These are phyloP conservation scores for Micrasema longulum DNA, from an alignment of 1,140 invertebrate genomes.

Conservation along the genomic window DNA sequence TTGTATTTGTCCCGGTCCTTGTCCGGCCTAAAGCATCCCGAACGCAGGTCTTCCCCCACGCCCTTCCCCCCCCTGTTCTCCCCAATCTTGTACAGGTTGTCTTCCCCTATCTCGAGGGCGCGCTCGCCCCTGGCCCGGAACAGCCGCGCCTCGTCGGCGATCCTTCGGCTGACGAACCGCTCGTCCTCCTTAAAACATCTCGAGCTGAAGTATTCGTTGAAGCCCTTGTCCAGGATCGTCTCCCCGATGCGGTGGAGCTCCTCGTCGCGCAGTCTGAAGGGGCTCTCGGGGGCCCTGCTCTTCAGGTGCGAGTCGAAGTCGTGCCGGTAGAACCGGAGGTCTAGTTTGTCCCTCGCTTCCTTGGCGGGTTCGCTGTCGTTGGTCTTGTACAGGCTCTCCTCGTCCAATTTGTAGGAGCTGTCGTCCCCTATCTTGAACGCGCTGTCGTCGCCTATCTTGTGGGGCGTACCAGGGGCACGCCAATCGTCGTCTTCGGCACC, in stretches of 20 bases:
- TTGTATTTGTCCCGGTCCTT: slow-evolving; percentile 17
- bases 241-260: slow-evolving; percentile 17
- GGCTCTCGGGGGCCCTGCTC: slow-evolving; percentile 10
- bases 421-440: slow-evolving; percentile 22
- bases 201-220: slow-evolving; percentile 24
- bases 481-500: slow-evolving; percentile 27
- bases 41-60: slow-evolving; percentile 9
- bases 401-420: slow-evolving; percentile 25
- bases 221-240: slow-evolving; percentile 24
- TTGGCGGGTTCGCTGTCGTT: slow-evolving; percentile 12
- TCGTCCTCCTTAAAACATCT: slow-evolving; percentile 29
- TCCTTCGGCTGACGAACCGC: slow-evolving; percentile 3
- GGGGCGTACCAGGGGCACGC: slow-evolving; percentile 30
- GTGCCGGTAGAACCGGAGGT: slow-evolving; percentile 12
- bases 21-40: slow-evolving; percentile 29
- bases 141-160: slow-evolving; percentile 8
- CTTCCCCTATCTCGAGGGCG: slow-evolving; percentile 28
- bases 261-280: slow-evolving; percentile 9
- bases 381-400: slow-evolving; percentile 33
- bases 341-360: slow-evolving; percentile 6
- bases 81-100: slow-evolving; percentile 29
- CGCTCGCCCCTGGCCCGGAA: slow-evolving; percentile 10
- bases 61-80: slow-evolving; percentile 28
- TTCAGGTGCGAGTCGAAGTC: slow-evolving; percentile 15
- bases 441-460: slow-evolving; percentile 21